Conservation (phyloP, 2,113 vertebrate genomes). For the Siphamia tubifer region DNA sequence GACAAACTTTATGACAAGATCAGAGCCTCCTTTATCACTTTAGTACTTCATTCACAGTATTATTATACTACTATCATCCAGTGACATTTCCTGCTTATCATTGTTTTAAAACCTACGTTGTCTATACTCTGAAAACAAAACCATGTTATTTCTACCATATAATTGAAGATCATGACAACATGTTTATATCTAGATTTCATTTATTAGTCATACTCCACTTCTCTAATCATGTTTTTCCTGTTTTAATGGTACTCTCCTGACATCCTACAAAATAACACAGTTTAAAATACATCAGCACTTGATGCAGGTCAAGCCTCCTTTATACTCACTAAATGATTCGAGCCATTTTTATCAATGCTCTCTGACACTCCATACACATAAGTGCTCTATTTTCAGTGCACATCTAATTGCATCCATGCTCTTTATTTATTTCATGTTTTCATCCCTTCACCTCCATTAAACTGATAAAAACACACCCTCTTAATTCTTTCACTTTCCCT, state of each 20-base stretch:
- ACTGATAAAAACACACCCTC: background rate
- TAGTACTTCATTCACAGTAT: too few species aligned
- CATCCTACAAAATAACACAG: background rate
- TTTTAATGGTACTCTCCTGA: background rate
- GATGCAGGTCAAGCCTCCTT: background rate
- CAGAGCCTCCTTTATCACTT: too few species aligned
- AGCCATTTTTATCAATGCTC: background rate
- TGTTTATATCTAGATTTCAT: background rate
- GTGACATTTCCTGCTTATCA: too few species aligned
- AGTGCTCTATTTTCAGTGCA: conserved; percentile 12
- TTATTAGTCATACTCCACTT: background rate
- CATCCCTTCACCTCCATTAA: background rate
- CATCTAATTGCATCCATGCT: conserved; percentile 8
- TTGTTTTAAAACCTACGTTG: too few species aligned
- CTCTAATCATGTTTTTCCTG: background rate
- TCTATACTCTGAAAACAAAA: too few species aligned
- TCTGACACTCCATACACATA: conserved; percentile 10
- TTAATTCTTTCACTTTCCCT: background rate
- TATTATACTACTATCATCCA: too few species aligned
- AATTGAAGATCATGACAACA: too few species aligned
- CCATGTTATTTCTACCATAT: too few species aligned
- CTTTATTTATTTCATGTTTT: background rate
- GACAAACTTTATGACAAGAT: conserved; percentile 23
- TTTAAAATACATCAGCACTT: background rate
- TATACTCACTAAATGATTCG: conserved; percentile 14